phyloP scores from a whole-genome alignment of 2,888 invertebrate species.

The Cataglyphis altisquamis region DNA sequence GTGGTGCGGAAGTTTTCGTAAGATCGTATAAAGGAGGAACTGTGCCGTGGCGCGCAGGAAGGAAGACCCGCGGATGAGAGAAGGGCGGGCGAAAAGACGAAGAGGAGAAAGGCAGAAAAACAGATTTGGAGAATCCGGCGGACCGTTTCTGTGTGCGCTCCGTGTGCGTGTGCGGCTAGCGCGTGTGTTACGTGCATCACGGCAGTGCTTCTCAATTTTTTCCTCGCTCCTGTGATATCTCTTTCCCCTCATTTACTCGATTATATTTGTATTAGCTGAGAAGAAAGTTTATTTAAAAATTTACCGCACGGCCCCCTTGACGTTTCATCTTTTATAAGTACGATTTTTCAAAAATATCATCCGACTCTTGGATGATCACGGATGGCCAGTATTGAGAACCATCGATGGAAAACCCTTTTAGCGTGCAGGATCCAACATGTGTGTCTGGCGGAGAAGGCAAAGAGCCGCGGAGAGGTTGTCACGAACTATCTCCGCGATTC shows the following conservation, averaged over 20 bases:
- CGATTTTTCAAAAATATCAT: conserved; percentile 2
- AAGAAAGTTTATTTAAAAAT: conserved; percentile 33
- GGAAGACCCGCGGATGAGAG: conserved; percentile 39
- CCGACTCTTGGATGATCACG: neutral
- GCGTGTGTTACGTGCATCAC: conserved; percentile 34
- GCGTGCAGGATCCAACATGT: conserved; percentile 27
- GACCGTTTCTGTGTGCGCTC: conserved; percentile 53
- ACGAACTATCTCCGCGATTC: conserved; percentile 72
- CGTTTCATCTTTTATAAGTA: neutral
- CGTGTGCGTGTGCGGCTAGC: conserved; percentile 20
- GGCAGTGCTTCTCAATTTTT: conserved; percentile 30
- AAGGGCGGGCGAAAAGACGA: neutral
- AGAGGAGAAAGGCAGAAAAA: conserved; percentile 54
- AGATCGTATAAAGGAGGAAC: conserved; percentile 70
- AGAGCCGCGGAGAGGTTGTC: conserved; percentile 59
- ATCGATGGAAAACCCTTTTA: neutral
- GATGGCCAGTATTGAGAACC: conserved; percentile 22
- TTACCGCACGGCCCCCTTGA: neutral
- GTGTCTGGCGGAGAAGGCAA: conserved; percentile 42
- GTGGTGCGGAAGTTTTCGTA: conserved; percentile 69
- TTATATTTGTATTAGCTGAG: neutral
- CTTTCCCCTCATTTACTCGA: conserved; percentile 3
- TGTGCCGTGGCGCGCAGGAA: conserved; percentile 43
- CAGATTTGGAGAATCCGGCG: conserved; percentile 57
- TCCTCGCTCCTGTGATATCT: neutral